A percentile compares a stretch with the other conserved stretches of the same genome.
These are phyloP conservation scores for Eudasyphora cyanicolor DNA, from an alignment of 2,888 invertebrate genomes.

Conservation along the genomic window DNA sequence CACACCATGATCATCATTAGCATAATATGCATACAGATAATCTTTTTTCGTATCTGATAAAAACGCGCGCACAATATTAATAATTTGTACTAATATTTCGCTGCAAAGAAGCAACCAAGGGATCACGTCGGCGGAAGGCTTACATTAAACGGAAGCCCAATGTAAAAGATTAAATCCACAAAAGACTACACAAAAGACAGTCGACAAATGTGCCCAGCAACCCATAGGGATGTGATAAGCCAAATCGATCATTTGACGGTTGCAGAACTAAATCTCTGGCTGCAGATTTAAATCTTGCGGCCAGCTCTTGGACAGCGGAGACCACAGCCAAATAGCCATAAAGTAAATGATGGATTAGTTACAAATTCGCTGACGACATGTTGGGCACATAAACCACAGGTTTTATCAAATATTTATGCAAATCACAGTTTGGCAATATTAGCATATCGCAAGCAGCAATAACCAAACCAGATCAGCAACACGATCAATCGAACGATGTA, in stretches of 20 bases:
- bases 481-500: conserved; percentile 52
- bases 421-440: conserved; percentile 52
- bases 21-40: conserved; percentile 37
- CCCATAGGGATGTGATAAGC: conserved; percentile 8
- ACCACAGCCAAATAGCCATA: neutral
- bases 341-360: conserved; percentile 59
- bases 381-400: conserved; percentile 49
- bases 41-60: conserved; percentile 41
- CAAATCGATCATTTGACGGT: neutral
- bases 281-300: conserved; percentile 46
- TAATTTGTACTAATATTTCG: conserved; percentile 51
- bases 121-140: conserved; percentile 18
- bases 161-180: conserved; percentile 13
- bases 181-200: conserved; percentile 10
- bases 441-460: conserved; percentile 50
- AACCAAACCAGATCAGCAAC: too few species aligned
- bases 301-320: neutral
- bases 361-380: conserved; percentile 63
- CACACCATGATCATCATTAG: conserved; percentile 28
- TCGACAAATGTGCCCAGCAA: neutral
- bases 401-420: conserved; percentile 63
- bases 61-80: conserved; percentile 45
- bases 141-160: conserved; percentile 54
- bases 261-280: neutral
- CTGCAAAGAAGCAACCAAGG: neutral